Evolutionary conservation across 2,888 invertebrate genomes (phyloP), one percentile per base, ranked within the genome.

Genomic region (Crossocerus cetratus): DNA sequence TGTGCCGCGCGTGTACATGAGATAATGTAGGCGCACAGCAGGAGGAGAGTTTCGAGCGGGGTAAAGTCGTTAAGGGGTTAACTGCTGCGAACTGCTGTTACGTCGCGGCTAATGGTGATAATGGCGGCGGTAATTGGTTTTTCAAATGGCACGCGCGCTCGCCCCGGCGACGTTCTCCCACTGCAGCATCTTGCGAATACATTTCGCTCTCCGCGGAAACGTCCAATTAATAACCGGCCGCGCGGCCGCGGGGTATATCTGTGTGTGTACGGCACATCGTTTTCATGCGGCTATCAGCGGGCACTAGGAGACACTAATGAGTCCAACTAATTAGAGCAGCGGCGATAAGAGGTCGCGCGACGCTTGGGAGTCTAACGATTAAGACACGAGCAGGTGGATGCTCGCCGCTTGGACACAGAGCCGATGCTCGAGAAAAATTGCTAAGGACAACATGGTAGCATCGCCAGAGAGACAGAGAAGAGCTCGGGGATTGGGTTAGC

Each of bases 61-160:
- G 44, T 14, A 21, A 58, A 74, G 69, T 74, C 74, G 63, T 69
- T 74, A 74, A 69, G 69, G 58, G 69, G 69, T 74, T 69, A 65
- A 65, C 74, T 61, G 22, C 61, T 61, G 45, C 60, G 44, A 58
- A 21, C n/a, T 23, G 43, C 43, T 0, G 16, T 11, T 32, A 60
- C 54, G 20, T 8, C 23, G 32, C 32, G 32, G 11, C 32, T 32
- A 32, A 32, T 32, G 32, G 32, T 32, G 32, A 32, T 32, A 32
- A 32, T 32, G 32, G 32, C 32, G 32, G 32, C 32, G 11, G 32
- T 32, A 32, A 32, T 32, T 32, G 32, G 32, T 32, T 32, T 32
- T 32, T 32, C 32, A 32, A 32, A 32, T 32, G 32, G 8, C 32
- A 8, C n/a, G n/a, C n/a, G n/a, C n/a, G n/a, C n/a, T n/a, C n/a